Percentiles rank a stretch among this genome's conserved stretches.
Evolutionary conservation across 2,113 vertebrate species (phyloP).

Genomic region (Emydocephalus ijimae): DNA sequence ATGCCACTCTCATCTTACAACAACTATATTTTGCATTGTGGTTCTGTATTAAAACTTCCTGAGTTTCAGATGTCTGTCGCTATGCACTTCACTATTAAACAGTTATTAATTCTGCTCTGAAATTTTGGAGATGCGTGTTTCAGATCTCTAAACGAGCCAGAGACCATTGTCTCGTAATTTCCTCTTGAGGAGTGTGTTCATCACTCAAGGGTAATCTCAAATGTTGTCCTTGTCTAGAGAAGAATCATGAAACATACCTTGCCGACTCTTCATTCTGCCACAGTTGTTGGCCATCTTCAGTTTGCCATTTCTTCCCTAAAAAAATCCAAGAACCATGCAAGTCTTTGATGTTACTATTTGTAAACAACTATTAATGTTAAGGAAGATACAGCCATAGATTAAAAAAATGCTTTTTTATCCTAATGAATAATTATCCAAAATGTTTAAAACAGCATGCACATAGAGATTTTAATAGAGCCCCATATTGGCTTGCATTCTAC

Average conservation of each 20-base stretch:
- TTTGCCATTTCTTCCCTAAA: neutral
- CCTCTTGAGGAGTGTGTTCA: too few relatives aligned
- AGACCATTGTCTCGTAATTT: too few relatives aligned
- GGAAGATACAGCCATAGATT: neutral
- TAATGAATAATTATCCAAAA: neutral
- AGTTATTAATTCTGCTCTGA: neutral
- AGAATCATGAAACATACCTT: neutral
- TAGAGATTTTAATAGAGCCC: neutral
- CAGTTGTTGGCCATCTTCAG: neutral
- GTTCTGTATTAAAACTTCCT: neutral
- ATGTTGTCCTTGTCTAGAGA: neutral
- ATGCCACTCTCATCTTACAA: slow-evolving; percentile 62
- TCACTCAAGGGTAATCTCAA: neutral
- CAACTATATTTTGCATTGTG: neutral
- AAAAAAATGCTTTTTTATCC: neutral
- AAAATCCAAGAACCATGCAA: neutral
- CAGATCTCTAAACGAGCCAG: too few relatives aligned
- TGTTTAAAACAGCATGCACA: neutral
- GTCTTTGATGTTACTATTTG: neutral
- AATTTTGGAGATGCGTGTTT: neutral
- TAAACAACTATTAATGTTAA: neutral
- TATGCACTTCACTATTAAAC: neutral
- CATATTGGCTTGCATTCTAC: neutral
- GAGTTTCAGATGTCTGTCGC: neutral
- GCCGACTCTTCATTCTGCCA: neutral